A percentile compares a stretch with the other conserved stretches of the same genome.
These are phyloP conservation scores for Electrona antarctica DNA, from an alignment of 2,113 vertebrate species.

Conservation along the genomic window DNA sequence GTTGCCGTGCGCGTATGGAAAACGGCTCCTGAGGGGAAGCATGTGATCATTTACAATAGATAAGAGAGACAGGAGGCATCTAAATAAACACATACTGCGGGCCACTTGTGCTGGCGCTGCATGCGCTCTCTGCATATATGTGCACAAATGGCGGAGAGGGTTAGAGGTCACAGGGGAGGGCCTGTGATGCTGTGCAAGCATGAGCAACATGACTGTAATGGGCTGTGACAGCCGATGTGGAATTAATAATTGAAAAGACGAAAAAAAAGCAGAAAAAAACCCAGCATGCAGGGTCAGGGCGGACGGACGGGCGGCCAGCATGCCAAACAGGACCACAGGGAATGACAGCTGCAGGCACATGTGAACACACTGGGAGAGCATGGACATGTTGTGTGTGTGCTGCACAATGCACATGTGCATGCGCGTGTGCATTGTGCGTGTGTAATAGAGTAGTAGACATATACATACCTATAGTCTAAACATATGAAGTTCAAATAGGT, in stretches of 20 bases:
- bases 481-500: not conserved
- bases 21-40: constrained; percentile 33
- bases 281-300: constrained; percentile 31
- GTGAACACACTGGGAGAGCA: too few relatives aligned
- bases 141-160: constrained; percentile 20
- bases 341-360: constrained; percentile 20
- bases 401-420: not conserved
- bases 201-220: constrained; percentile 47
- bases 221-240: constrained; percentile 61
- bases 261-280: constrained; percentile 56
- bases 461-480: not conserved
- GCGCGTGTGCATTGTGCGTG: not conserved
- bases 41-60: constrained; percentile 54
- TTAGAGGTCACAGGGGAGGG: constrained; percentile 43
- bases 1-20: constrained; percentile 27
- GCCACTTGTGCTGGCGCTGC: constrained; percentile 51
- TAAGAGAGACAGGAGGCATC: not conserved
- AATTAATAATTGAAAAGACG: constrained; percentile 66
- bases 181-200: constrained; percentile 1
- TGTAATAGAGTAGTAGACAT: constrained; percentile 18
- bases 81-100: constrained; percentile 57
- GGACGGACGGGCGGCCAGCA: constrained; percentile 1
- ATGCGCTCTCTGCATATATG: constrained; percentile 26
- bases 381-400: too few relatives aligned
- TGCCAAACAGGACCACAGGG: constrained; percentile 37